Conservation (phyloP, 2,888 invertebrate genomes). For the Drosophila helvetica region DNA sequence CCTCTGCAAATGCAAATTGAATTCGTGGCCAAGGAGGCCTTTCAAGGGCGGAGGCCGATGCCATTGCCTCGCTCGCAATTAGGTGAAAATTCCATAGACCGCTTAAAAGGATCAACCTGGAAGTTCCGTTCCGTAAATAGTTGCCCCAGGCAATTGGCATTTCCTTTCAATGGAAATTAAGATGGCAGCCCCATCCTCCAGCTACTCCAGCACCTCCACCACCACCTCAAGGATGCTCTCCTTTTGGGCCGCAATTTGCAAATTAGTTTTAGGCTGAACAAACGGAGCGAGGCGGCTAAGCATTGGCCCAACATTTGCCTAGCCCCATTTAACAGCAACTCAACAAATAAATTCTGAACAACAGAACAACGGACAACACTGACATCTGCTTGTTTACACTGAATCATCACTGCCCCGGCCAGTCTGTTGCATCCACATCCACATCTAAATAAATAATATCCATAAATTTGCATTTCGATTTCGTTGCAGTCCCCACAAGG, state of each 20-base stretch:
- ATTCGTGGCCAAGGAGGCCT: background rate
- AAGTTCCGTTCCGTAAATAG: constrained; percentile 8
- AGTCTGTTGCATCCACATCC: constrained; percentile 20
- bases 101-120: constrained; percentile 10
- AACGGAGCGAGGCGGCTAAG: constrained; percentile 19
- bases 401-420: constrained; percentile 22
- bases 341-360: constrained; percentile 44
- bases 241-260: constrained; percentile 45
- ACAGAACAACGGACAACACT: constrained; percentile 20
- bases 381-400: constrained; percentile 59
- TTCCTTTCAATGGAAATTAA: constrained; percentile 19
- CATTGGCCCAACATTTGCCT: constrained; percentile 47
- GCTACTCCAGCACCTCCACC: no score
- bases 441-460: constrained; percentile 58
- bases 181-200: background rate
- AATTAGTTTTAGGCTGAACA: constrained; percentile 65
- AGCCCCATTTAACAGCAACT: constrained; percentile 55
- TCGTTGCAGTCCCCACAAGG: constrained; percentile 17
- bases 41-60: no score
- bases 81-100: constrained; percentile 23
- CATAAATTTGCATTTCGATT: constrained; percentile 46
- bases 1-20: constrained; percentile 9
- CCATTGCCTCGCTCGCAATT: constrained; percentile 14
- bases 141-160: constrained; percentile 27
- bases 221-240: background rate